phyloP scores from a whole-genome alignment of 1,140 invertebrate species.

The Chelonus insularis region DNA sequence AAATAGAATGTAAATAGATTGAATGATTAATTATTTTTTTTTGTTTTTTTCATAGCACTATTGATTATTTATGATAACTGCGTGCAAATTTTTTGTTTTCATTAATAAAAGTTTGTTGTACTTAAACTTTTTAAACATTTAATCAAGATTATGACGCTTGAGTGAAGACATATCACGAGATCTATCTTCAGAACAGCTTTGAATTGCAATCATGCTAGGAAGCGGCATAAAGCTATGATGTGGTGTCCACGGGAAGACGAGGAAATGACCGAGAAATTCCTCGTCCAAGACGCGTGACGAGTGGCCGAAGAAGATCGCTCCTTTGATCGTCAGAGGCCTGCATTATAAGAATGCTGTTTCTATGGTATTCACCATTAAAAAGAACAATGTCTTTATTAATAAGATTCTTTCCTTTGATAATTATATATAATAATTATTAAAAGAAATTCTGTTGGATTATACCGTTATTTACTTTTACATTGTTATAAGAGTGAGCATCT shows the following conservation, averaged over 20 bases:
- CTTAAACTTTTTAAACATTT: no score
- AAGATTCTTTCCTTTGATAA: not conserved
- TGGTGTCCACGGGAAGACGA: constrained; percentile 7
- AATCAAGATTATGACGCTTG: no score
- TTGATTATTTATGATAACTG: no score
- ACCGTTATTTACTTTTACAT: no score
- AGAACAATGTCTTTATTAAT: constrained; percentile 11
- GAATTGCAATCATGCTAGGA: not conserved
- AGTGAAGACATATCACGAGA: no score
- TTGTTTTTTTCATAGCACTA: no score
- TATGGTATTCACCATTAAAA: not conserved
- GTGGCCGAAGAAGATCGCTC: not conserved
- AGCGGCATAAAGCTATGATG: not conserved
- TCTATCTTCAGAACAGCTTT: not conserved
- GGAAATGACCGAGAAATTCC: constrained; percentile 15
- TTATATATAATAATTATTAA: not conserved
- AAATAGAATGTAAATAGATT: no score
- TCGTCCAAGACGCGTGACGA: constrained; percentile 10
- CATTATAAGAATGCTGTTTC: not conserved
- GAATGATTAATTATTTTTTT: no score
- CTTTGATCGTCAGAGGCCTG: not conserved
- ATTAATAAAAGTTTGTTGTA: no score
- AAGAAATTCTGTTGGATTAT: no score
- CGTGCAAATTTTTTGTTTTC: no score
- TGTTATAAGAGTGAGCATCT: no score